A percentile compares a stretch with the other conserved stretches of the same genome.
phyloP scores from a whole-genome alignment of 2,888 invertebrate species.

The Cyclophora albipunctata region DNA sequence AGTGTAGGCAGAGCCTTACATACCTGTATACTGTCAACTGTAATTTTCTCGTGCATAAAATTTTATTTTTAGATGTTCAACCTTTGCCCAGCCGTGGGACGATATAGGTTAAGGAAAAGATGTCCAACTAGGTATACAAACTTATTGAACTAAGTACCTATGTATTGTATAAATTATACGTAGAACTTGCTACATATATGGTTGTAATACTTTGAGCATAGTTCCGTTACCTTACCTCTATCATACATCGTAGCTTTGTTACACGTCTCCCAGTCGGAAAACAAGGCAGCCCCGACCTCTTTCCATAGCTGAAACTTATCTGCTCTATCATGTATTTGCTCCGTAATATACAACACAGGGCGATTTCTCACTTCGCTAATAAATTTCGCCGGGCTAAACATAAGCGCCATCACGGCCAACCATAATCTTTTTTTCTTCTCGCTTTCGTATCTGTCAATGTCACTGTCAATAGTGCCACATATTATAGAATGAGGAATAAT shows the following conservation, averaged over 20 bases:
- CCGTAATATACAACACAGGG: conserved; percentile 49
- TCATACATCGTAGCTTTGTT: conserved; percentile 62
- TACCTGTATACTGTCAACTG: no score
- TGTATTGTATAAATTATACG: no score
- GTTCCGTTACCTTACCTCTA: conserved; percentile 36
- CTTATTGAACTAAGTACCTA: no score
- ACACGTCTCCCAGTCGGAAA: conserved; percentile 47
- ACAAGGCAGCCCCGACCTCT: conserved; percentile 56
- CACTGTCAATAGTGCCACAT: background rate
- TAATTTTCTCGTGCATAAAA: no score
- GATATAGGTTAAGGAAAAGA: no score
- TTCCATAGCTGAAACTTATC: conserved; percentile 61
- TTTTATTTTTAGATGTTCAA: no score
- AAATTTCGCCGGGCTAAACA: conserved; percentile 44
- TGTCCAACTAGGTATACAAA: no score
- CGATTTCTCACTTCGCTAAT: conserved; percentile 66
- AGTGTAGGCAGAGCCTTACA: no score
- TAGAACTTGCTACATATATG: no score
- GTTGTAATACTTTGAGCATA: no score
- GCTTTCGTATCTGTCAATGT: conserved; percentile 18
- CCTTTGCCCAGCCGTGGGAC: no score
- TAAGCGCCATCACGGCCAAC: conserved; percentile 9
- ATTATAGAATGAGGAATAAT: background rate
- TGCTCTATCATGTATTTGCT: conserved; percentile 64
- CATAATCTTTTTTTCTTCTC: conserved; percentile 5